These are phyloP conservation scores for Mormyrus proboscirostris DNA, from an alignment of 2,797 vertebrate species.

Conservation along the genomic window DNA sequence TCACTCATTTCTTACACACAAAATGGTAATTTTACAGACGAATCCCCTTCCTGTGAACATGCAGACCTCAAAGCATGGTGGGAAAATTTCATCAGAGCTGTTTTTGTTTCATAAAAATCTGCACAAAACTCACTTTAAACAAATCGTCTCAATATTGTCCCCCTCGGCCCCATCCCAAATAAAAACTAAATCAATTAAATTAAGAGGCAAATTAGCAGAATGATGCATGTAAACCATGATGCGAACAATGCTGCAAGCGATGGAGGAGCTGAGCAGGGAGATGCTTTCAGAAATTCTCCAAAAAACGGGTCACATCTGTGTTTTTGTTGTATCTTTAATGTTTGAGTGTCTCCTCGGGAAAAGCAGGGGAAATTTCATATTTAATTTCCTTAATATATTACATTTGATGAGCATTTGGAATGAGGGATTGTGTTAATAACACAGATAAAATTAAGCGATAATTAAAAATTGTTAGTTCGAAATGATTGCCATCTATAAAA, in stretches of 20 bases:
- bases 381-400: slow-evolving; percentile 68
- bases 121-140: slow-evolving; percentile 4
- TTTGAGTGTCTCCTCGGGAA: slow-evolving; percentile 44
- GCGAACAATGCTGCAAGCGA: slow-evolving; percentile 1
- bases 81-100: background rate
- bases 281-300: slow-evolving; percentile 11
- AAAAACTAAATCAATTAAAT: slow-evolving; percentile 17
- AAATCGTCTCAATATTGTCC: slow-evolving; percentile 14
- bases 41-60: background rate
- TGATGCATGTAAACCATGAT: slow-evolving; percentile 9
- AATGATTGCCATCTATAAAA: slow-evolving; percentile 97
- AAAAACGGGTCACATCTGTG: slow-evolving; percentile 9
- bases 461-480: slow-evolving; percentile 98
- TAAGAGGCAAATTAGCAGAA: slow-evolving; percentile 16
- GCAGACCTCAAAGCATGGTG: background rate
- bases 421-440: slow-evolving; percentile 84
- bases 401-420: slow-evolving; percentile 68
- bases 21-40: background rate
- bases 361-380: slow-evolving; percentile 56
- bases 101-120: slow-evolving; percentile 10
- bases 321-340: slow-evolving; percentile 36
- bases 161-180: slow-evolving; percentile 12
- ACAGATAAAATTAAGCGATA: slow-evolving; percentile 92
- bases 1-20: background rate
- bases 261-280: background rate